A percentile compares a stretch with the other conserved stretches of the same genome.
These are phyloP conservation scores for Ericerus pela DNA, from an alignment of 1,140 invertebrate species.

Conservation along the genomic window DNA sequence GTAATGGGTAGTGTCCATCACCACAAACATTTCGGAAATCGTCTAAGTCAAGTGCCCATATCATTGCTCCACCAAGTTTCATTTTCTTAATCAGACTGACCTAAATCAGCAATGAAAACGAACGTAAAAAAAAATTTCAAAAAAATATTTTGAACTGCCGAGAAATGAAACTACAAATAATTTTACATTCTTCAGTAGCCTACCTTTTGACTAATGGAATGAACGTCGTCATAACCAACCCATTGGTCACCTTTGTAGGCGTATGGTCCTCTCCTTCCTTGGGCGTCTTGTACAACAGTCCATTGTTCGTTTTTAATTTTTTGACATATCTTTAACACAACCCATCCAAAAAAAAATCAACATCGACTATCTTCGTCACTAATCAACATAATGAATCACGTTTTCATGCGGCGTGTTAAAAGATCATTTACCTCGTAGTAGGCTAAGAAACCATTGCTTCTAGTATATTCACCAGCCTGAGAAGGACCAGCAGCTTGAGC, in stretches of 20 bases:
- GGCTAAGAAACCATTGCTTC: conserved; percentile 67
- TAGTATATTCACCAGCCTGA: conserved; percentile 61
- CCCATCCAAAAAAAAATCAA: no score
- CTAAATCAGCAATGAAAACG: conserved; percentile 19
- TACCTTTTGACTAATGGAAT: conserved; percentile 58
- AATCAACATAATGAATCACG: not conserved
- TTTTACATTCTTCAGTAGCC: not conserved
- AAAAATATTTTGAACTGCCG: not conserved
- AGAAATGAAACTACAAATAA: not conserved
- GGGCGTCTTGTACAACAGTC: conserved; percentile 59
- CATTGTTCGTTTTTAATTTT: conserved; percentile 57
- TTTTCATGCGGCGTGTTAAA: not conserved
- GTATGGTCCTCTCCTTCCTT: conserved; percentile 66
- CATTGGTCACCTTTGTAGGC: conserved; percentile 73
- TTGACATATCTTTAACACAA: conserved; percentile 60
- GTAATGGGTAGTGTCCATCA: conserved; percentile 55
- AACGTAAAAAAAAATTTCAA: not conserved
- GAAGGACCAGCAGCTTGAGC: conserved; percentile 56
- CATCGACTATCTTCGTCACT: no score
- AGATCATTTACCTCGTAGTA: conserved; percentile 57
- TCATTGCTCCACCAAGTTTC: conserved; percentile 71
- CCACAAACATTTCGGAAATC: conserved; percentile 45
- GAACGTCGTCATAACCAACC: conserved; percentile 73
- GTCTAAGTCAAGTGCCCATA: conserved; percentile 64
- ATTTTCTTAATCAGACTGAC: conserved; percentile 56